Evolutionary conservation across 2,888 invertebrate species (phyloP), one percentile per base, ranked within the genome.

Genomic region (Chaetogeoica ovagalla): DNA sequence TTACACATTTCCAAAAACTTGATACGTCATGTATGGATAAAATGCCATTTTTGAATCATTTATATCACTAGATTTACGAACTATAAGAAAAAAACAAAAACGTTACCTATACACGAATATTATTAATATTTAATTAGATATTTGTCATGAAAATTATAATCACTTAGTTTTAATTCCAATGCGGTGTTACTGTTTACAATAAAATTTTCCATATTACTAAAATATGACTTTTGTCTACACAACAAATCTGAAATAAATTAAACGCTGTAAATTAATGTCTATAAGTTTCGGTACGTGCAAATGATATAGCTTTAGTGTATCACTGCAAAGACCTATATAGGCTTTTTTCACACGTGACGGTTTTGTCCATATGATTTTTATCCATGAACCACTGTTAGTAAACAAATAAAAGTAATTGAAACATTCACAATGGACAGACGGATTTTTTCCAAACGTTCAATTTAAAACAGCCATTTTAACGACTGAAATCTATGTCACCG

Each of bases 11-110:
- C 95, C 96, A 86, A 96, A 97, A 81, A 97, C 91, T 87, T 97
- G 97, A 88, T 97, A 95, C 74, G 95, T 93, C 93, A 96, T 95
- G 81, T 92, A 91, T 0, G 96, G 95, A 59, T 90, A 88, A 85
- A 96, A 96, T 57, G 88, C 87, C 13, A 87, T 86, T 1, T 88
- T 87, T 55, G 91, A 90, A 86, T 92, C 89, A 82, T 91, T 89
- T 57, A 94, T 86, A 86, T 94, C 94, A 59, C 89, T 86, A 37
- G 87, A 86, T 82, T 87, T 87, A 74, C 92, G 89, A 72, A 94
- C 91, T 86, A 82, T 74, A 83, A 83, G 73, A 83, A 48, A 55
- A 55, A 19, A 82, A 82, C 59, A 74, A 39, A 79, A 66, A 70
- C 59, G 83, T 55, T 57, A 68, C 63, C 13, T 81, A 81, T 70